Evolutionary conservation across 2,113 vertebrate species (phyloP), one percentile per base, ranked within the genome.

Genomic region (Irena cyanogastra): DNA sequence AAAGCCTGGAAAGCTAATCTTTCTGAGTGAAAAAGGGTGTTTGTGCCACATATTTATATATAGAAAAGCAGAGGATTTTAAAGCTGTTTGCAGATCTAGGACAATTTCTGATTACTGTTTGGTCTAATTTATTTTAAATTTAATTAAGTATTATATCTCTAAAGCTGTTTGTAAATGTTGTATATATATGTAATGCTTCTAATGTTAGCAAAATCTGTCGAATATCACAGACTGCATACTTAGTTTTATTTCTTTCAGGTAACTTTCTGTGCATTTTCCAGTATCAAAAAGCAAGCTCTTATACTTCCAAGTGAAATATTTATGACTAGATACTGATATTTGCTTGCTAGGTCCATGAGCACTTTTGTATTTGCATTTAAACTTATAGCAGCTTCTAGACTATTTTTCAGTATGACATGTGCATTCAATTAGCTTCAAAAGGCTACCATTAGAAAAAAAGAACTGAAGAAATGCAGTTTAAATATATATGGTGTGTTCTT

Each of bases 391-490:
- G 35, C 21, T 85, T 94, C 88, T 53, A 66, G 50, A 79, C 53
- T 79, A 53, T 85, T 89, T 91, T 91, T 91, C 28, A 91, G 26
- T 64, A 45, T 60, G 45, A 71, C 81, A 89, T 50, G 19, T 93
- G 84, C 20, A 89, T 94, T 95, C 59, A 94, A 93, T 93, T 93
- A 93, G 45, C 66, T 95, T 94, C 53, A 88, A 90, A 94, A 93
- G 14, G 11, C 66, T 85, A 79, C 54, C 37, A 69, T 22, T 88
- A 72, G 68, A 81, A 63, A 54, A 42, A 82, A 93, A 69, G 44
- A 80, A 76, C 33, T 83, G 47, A 76, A 85, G 63, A 95, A 92
- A 87, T 35, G n/a, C 8, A 74, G 42, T 85, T 94, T 60, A 91
- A 87, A 60, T 72, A 30, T 82, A 65, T 69, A 42, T 69, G 66